Conservation (phyloP, 2,113 vertebrate genomes). For the Haemorhous mexicanus region DNA sequence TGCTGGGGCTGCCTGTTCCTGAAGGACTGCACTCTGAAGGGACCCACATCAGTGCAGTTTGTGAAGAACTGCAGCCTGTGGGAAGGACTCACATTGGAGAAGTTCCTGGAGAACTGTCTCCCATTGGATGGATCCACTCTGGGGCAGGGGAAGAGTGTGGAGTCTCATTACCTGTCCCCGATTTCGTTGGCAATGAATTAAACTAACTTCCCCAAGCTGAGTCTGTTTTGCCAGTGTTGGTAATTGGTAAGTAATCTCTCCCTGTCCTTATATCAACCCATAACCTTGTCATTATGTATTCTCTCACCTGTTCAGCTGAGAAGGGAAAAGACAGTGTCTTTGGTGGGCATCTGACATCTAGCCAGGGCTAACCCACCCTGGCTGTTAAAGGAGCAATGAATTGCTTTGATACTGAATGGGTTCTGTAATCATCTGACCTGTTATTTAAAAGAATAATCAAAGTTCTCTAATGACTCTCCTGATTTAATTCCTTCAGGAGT, state of each 20-base stretch:
- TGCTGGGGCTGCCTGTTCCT: background rate
- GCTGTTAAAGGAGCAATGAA: background rate
- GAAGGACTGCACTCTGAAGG: background rate
- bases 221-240: background rate
- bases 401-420: background rate
- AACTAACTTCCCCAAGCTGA: background rate
- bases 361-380: background rate
- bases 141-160: background rate
- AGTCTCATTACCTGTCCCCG: background rate
- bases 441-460: conserved; percentile 9
- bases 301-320: background rate
- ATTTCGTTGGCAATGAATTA: background rate
- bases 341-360: background rate
- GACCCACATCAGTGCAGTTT: fast-evolving
- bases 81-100: background rate
- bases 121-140: background rate
- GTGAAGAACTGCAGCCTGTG: background rate
- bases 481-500: conserved; percentile 15
- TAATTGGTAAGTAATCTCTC: background rate
- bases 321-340: background rate
- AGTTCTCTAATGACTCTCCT: background rate
- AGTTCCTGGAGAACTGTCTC: background rate
- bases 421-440: conserved; percentile 1
- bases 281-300: background rate
- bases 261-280: background rate